Conservation (phyloP, 2,888 invertebrate genomes). For the Linyphia triangularis region DNA sequence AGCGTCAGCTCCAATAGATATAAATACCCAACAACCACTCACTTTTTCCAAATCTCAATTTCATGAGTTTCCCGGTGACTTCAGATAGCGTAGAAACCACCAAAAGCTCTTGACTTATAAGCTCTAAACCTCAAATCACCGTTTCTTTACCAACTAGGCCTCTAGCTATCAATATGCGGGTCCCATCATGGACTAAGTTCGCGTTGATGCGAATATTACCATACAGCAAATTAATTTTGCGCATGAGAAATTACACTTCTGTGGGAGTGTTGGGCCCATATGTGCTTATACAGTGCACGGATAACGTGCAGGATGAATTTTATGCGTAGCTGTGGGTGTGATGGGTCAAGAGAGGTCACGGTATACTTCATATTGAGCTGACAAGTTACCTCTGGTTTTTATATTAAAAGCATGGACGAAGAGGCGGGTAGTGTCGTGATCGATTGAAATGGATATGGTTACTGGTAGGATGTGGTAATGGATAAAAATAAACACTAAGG, state of each 20-base stretch:
- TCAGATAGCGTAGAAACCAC: neutral
- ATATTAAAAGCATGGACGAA: slow-evolving; percentile 32
- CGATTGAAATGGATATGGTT: slow-evolving; percentile 59
- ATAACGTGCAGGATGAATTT: slow-evolving; percentile 6
- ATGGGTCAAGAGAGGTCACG: slow-evolving; percentile 41
- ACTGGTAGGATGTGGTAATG: slow-evolving; percentile 3
- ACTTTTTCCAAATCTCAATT: slow-evolving; percentile 14
- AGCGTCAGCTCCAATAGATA: neutral
- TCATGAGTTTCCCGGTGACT: slow-evolving; percentile 2
- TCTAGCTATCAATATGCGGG: neutral
- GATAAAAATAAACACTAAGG: neutral
- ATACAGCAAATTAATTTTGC: slow-evolving; percentile 67
- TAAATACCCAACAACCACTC: neutral
- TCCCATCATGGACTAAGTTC: slow-evolving; percentile 45
- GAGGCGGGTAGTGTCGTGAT: slow-evolving; percentile 47
- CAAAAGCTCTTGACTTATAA: neutral
- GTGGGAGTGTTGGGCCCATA: neutral
- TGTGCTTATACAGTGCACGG: slow-evolving; percentile 41
- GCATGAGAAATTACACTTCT: slow-evolving; percentile 54
- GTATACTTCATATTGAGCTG: slow-evolving; percentile 58
- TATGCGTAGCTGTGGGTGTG: slow-evolving; percentile 51
- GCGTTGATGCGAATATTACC: neutral
- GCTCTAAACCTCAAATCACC: neutral
- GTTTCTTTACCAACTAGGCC: neutral
- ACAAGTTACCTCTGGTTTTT: slow-evolving; percentile 48